phyloP scores from a whole-genome alignment of 2,888 invertebrate species.

The Bedellia somnulentella region DNA sequence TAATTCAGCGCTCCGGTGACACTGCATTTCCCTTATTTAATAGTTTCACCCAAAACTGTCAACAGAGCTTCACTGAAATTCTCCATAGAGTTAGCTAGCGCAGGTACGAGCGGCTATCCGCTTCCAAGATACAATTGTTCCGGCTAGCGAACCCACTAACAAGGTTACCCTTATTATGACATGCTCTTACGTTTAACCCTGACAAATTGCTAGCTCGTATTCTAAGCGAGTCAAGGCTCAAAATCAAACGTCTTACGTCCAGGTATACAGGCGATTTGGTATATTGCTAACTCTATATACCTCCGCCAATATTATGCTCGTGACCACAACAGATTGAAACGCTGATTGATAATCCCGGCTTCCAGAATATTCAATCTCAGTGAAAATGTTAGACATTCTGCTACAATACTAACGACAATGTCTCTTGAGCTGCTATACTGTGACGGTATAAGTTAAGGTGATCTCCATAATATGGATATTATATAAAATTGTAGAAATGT shows the following conservation, averaged over 20 bases:
- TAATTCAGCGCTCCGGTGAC: background rate
- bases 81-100: background rate
- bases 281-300: background rate
- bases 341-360: constrained; percentile 3
- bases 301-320: constrained; percentile 5
- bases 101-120: background rate
- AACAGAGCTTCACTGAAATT: constrained; percentile 1
- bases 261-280: too few relatives aligned
- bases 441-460: too few relatives aligned
- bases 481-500: too few relatives aligned
- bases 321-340: constrained; percentile 6
- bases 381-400: background rate
- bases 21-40: constrained; percentile 1
- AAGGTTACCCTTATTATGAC: constrained; percentile 46
- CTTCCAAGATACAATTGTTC: constrained; percentile 53
- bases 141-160: constrained; percentile 51
- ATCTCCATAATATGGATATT: too few relatives aligned
- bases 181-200: constrained; percentile 1
- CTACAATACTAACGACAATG: background rate
- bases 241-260: too few relatives aligned
- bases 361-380: background rate
- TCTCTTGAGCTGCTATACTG: background rate
- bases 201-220: too few relatives aligned
- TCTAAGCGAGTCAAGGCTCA: too few relatives aligned
- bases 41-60: constrained; percentile 2